Base-by-base conservation (phyloP, 2,888 invertebrate species). In the Metalampra italica region DNA sequence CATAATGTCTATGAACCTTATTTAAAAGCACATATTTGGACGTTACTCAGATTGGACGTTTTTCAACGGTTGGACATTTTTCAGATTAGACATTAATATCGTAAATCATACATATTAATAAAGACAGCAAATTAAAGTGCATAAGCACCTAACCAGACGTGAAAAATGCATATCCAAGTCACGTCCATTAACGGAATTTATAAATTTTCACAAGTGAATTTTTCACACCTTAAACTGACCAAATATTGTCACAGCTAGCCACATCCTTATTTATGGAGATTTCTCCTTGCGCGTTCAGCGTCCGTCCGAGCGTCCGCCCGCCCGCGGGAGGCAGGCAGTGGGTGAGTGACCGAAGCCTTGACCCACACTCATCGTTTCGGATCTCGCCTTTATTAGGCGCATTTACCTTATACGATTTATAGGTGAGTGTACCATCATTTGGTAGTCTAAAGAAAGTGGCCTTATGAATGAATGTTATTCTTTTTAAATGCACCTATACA, bases 331-430 rank as follows among this genome's bases (percentile, higher is more conserved):
- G 22, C 22, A 22, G 65, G 62, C 50, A 54, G 48, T 56, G 62
- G 80, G 79, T 80, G 63, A 80, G 34, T 75, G 79, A 77, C 78
- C 82, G 75, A 66, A 71, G 72, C 82, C 85, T 83, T 85, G 86
- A 78, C 84, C 83, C 68, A 82, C 60, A 69, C 50, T 41, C 56
- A 53, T 47, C 55, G 51, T 49, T 48, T 50, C 56, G 55, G 53
- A 53, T 53, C 60, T 43, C 56, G 49, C 46, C 55, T 53, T 54
- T 54, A 60, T 52, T 51, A 43, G 51, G 47, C 42, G 55, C 55
- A 60, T 61, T 64, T 58, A 56, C 59, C 63, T 68, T 68, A 54
- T 53, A 56, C 46, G 60, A 55, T 60, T 62, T 46, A 42, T 44
- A 43, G 47, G 51, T 47, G 53, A 46, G 53, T 54, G 50, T 49